Evolutionary conservation across 1,140 invertebrate species (phyloP), one percentile per base, ranked within the genome.

Genomic region (Gonioctena quinquepunctata): DNA sequence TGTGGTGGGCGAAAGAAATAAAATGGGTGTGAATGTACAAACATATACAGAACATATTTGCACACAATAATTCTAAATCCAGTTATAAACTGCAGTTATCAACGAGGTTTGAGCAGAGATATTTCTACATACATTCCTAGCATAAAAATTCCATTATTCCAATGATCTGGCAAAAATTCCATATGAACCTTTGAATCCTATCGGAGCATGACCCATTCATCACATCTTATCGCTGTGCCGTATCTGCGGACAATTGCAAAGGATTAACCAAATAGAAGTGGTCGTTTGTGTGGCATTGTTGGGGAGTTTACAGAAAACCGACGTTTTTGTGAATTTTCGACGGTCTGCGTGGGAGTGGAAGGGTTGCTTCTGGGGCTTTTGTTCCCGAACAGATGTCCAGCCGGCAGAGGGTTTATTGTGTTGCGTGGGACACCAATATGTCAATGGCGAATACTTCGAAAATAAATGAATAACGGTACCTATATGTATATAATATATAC

Each of bases 291-390:
- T 13, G 19, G 19, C 21, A 23, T 21, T 25, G 52, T 23, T 22
- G 16, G 18, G 11, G 54, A 23, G 21, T 57, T 23, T 57, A 57
- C 25, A 21, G 54, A 21, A 57, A 57, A 25, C 54, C 16, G 7
- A 5, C 8, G 21, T 57, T 57, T 57, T 22, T 57, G 54, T 57
- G 8, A 25, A 57, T 57, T 57, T 22, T 57, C 13, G 54, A 57
- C 54, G 54, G 54, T 25, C 21, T 57, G 54, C 54, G 22, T 57
- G 54, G 54, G 54, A 57, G 54, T 23, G 54, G 19, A 57, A 57
- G 54, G 54, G 54, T 57, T 57, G 33, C 8, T 42, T n/a, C 13
- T n/a, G 16, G 1, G 16, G 33, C 11, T n/a, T 4, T 42, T 42
- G 11, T 2, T 42, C 16, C 33, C 33, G 11, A 2, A 11, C 11